Conservation (phyloP, 2,113 vertebrate genomes). For the Dicentrarchus labrax region DNA sequence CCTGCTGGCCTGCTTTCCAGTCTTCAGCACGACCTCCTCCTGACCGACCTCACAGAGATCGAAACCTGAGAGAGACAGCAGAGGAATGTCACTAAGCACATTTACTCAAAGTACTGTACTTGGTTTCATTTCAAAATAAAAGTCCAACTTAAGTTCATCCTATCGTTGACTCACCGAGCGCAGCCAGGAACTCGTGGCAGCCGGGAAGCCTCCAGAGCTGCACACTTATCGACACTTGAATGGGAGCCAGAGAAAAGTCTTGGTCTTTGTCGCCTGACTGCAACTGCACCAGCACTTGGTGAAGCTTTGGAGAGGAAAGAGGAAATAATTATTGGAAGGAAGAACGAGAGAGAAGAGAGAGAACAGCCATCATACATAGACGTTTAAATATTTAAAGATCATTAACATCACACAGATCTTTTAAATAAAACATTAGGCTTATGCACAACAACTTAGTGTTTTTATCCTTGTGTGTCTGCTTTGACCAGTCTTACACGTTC, state of each 20-base stretch:
- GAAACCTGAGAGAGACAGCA: constrained; percentile 85
- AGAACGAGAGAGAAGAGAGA: neutral
- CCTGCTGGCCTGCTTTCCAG: constrained; percentile 93
- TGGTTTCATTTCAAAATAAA: neutral
- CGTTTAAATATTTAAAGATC: neutral
- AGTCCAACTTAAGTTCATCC: neutral
- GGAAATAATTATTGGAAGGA: neutral
- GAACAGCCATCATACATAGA: neutral
- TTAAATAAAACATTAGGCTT: no score
- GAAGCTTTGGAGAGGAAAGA: constrained; percentile 84
- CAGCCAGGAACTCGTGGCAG: constrained; percentile 96
- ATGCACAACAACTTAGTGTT: neutral
- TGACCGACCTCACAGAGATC: constrained; percentile 97
- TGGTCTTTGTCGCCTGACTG: constrained; percentile 94
- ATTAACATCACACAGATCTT: neutral
- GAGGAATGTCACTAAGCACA: neutral
- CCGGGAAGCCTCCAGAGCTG: constrained; percentile 97
- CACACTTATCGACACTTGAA: constrained; percentile 95
- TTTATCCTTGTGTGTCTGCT: neutral
- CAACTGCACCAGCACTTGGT: constrained; percentile 95
- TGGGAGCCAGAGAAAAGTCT: constrained; percentile 90
- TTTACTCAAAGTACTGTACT: neutral
- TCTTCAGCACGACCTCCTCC: constrained; percentile 96
- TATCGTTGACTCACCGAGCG: constrained; percentile 87
- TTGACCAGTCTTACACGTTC: neutral